Conservation (phyloP, 2,113 vertebrate genomes). For the Apaloderma vittatum region DNA sequence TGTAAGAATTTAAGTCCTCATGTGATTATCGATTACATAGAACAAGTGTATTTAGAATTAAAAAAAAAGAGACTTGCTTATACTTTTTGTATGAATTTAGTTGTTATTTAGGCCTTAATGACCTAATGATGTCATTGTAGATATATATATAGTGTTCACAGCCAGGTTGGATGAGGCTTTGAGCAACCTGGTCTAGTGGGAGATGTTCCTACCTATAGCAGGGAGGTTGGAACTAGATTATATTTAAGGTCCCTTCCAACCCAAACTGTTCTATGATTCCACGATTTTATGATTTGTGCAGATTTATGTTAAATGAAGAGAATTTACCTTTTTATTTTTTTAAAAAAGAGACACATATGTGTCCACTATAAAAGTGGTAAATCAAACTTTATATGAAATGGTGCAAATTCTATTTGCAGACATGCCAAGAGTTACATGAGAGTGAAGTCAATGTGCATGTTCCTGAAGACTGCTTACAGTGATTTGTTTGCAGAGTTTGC, state of each 20-base stretch:
- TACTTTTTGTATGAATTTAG: background rate
- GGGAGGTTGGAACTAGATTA: no score
- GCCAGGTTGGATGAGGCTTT: no score
- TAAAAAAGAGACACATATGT: rapidly evolving
- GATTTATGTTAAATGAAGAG: background rate
- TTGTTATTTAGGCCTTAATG: background rate
- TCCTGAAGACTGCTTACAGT: constrained; percentile 1
- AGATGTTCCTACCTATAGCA: no score
- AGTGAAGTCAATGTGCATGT: background rate
- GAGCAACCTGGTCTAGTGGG: no score
- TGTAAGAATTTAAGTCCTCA: background rate
- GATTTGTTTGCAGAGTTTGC: constrained; percentile 30
- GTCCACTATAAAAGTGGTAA: background rate
- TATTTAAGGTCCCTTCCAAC: no score
- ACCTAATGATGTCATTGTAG: background rate
- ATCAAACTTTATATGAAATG: background rate
- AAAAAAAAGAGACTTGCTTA: background rate
- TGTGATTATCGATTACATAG: background rate
- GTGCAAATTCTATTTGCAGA: background rate
- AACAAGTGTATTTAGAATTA: background rate
- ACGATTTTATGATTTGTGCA: background rate
- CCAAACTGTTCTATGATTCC: no score
- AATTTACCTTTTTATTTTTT: background rate
- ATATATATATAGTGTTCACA: background rate
- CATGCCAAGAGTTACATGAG: background rate